Conservation (phyloP, 2,797 vertebrate genomes). For the Alouatta caraya region DNA sequence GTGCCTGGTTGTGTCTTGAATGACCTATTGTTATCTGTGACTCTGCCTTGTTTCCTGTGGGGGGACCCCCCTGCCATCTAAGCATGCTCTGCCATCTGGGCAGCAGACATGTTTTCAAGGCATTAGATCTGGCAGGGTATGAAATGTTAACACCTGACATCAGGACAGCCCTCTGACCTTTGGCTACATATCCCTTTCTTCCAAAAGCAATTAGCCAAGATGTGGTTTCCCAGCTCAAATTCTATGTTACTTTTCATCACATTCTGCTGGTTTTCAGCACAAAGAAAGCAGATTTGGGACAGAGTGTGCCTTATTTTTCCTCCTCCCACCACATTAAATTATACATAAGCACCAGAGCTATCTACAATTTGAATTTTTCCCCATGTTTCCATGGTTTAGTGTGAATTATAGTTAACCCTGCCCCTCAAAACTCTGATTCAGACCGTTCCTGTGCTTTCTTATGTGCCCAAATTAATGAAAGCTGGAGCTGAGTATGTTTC, state of each 20-base stretch:
- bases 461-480: slow-evolving; percentile 42
- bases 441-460: not conserved
- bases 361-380: not conserved
- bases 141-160: slow-evolving; percentile 33
- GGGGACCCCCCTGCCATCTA: not conserved
- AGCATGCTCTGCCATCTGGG: slow-evolving; percentile 57
- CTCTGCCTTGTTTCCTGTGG: not conserved
- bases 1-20: slow-evolving; percentile 25
- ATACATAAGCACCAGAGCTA: not conserved
- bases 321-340: not conserved
- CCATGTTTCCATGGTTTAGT: not conserved
- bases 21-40: slow-evolving; percentile 2
- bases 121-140: not conserved
- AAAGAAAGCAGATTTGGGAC: not conserved
- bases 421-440: not conserved
- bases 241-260: not conserved
- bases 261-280: not conserved
- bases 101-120: slow-evolving; percentile 62
- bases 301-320: not conserved
- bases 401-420: slow-evolving; percentile 26
- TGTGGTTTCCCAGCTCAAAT: not conserved
- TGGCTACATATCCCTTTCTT: slow-evolving; percentile 33
- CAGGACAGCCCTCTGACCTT: slow-evolving; percentile 37
- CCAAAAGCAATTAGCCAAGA: not conserved
- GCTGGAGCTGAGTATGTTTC: slow-evolving; percentile 78